A percentile compares a stretch with the other conserved stretches of the same genome.
Evolutionary conservation across 2,888 invertebrate species (phyloP).

Genomic region (Macaria notata): DNA sequence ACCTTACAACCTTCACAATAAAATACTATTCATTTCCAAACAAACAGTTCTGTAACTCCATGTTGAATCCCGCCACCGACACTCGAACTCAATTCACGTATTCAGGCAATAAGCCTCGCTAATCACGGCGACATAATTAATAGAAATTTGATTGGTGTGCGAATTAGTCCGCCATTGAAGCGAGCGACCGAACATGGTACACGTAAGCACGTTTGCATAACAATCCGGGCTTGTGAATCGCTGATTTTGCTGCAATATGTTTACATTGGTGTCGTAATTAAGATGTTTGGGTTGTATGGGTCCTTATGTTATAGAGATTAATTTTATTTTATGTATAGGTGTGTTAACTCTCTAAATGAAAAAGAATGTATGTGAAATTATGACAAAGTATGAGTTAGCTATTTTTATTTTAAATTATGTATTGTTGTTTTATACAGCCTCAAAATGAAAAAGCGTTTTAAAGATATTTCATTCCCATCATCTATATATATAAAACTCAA

Average conservation of each 20-base stretch:
- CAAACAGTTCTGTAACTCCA: background rate
- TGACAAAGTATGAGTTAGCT: too few relatives aligned
- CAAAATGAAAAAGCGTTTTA: too few relatives aligned
- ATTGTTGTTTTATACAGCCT: too few relatives aligned
- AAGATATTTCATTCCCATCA: too few relatives aligned
- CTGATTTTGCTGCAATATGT: constrained; percentile 43
- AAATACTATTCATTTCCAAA: too few relatives aligned
- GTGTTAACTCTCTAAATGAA: too few relatives aligned
- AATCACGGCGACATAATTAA: constrained; percentile 60
- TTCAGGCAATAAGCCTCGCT: constrained; percentile 39
- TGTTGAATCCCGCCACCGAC: constrained; percentile 15
- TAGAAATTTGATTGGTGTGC: constrained; percentile 68
- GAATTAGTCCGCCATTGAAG: constrained; percentile 71
- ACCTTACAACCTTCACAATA: too few relatives aligned
- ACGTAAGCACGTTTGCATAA: constrained; percentile 67
- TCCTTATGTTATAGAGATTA: too few relatives aligned
- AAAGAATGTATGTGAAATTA: too few relatives aligned
- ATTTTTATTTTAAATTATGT: too few relatives aligned
- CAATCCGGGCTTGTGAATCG: constrained; percentile 58
- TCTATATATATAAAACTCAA: too few relatives aligned
- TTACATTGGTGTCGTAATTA: constrained; percentile 4
- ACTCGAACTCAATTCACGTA: constrained; percentile 35
- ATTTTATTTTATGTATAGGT: too few relatives aligned
- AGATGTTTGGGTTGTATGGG: background rate
- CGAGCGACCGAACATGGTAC: constrained; percentile 57